Percentiles rank a stretch among this genome's conserved stretches.
phyloP scores from a whole-genome alignment of 2,888 invertebrate genomes.

The Heteropelma amictum region DNA sequence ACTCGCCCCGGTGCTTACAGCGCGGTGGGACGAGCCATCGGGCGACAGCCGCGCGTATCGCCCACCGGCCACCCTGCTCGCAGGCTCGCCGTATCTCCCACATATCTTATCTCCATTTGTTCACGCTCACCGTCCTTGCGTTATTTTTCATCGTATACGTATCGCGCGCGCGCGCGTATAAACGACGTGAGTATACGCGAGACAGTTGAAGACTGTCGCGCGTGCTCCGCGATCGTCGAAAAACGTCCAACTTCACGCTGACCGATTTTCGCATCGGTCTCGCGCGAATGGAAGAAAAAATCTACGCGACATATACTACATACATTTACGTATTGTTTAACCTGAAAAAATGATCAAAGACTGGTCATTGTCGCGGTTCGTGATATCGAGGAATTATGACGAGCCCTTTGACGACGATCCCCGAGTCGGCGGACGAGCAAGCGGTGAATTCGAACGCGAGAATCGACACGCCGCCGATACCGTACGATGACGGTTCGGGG shows the following conservation, averaged over 20 bases:
- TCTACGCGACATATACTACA: too few relatives aligned
- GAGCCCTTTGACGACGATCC: neutral
- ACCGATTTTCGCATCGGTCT: neutral
- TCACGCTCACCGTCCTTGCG: neutral
- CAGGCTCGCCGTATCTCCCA: constrained; percentile 43
- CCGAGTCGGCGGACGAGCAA: neutral
- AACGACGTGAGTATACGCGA: neutral
- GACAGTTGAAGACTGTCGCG: constrained; percentile 31
- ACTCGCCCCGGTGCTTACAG: constrained; percentile 52
- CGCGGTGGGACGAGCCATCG: constrained; percentile 33
- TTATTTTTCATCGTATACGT: neutral
- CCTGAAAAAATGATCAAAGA: neutral
- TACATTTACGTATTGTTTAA: too few relatives aligned
- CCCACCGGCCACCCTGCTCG: constrained; percentile 19
- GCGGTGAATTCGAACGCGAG: too few relatives aligned
- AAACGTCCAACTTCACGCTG: constrained; percentile 36
- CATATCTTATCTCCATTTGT: constrained; percentile 59
- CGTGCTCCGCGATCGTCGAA: neutral
- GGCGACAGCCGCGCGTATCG: constrained; percentile 12
- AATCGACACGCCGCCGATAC: too few relatives aligned
- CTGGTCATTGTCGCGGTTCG: neutral
- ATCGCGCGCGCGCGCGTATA: neutral
- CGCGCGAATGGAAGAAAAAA: neutral
- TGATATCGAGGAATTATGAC: constrained; percentile 9
- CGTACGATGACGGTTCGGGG: too few relatives aligned